phyloP scores from a whole-genome alignment of 2,888 invertebrate genomes.

The Epistrophella euchroma region DNA sequence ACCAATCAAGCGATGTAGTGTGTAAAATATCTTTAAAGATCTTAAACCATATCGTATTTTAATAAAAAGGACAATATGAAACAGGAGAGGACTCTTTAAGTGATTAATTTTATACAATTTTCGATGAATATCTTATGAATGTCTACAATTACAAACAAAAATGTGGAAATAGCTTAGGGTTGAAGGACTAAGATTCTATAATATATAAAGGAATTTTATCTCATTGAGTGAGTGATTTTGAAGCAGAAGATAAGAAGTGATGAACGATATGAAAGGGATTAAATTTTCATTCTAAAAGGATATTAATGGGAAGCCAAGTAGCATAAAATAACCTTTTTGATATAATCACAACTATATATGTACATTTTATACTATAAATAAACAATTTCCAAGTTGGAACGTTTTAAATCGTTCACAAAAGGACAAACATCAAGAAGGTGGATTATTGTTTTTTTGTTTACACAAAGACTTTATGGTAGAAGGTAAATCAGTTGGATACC shows the following conservation, averaged over 20 bases:
- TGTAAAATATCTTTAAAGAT: slow-evolving; percentile 26
- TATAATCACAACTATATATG: slow-evolving; percentile 4
- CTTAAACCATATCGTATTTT: slow-evolving; percentile 38
- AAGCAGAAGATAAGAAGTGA: slow-evolving; percentile 34
- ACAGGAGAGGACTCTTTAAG: slow-evolving; percentile 64
- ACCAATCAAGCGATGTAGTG: not conserved
- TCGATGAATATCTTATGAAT: slow-evolving; percentile 54
- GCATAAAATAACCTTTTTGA: slow-evolving; percentile 35
- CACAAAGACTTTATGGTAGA: not conserved
- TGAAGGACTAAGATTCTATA: not conserved
- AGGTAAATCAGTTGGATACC: slow-evolving; percentile 28
- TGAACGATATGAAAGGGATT: slow-evolving; percentile 66
- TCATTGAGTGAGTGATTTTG: slow-evolving; percentile 58
- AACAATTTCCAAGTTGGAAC: slow-evolving; percentile 44
- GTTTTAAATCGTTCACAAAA: slow-evolving; percentile 66
- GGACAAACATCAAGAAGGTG: slow-evolving; percentile 54
- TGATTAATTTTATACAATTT: slow-evolving; percentile 60
- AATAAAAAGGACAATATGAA: slow-evolving; percentile 55
- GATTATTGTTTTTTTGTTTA: slow-evolving; percentile 48
- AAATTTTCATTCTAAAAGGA: slow-evolving; percentile 60
- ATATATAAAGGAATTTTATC: slow-evolving; percentile 13
- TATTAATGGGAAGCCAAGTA: slow-evolving; percentile 33
- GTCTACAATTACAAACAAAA: slow-evolving; percentile 42
- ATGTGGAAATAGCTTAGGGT: not conserved
- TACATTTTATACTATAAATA: not conserved